Evolutionary conservation across 2,113 vertebrate species (phyloP).

Genomic region (Lagopus leucura): DNA sequence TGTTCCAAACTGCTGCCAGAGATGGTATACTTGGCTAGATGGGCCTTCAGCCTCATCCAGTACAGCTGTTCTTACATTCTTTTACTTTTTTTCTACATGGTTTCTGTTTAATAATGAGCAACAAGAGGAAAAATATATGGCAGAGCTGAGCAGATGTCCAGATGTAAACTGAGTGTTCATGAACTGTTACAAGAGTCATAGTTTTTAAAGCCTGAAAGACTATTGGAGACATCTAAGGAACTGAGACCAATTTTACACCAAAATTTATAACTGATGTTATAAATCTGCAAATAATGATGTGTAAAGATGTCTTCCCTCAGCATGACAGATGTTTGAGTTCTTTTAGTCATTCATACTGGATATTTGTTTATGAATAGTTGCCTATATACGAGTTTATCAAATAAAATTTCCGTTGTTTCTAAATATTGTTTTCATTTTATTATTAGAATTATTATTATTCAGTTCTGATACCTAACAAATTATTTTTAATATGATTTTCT

Average conservation of each 20-base stretch:
- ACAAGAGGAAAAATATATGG: background rate
- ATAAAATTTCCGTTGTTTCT: background rate
- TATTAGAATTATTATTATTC: too few species aligned
- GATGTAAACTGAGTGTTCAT: background rate
- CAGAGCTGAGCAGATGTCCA: background rate
- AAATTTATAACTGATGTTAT: background rate
- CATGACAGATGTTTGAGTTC: background rate
- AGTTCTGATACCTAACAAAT: background rate
- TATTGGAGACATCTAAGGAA: background rate
- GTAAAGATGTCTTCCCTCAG: background rate
- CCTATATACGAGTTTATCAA: background rate
- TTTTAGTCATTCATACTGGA: background rate
- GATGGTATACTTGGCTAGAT: background rate
- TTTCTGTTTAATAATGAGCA: conserved; percentile 17
- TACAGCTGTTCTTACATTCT: conserved; percentile 9
- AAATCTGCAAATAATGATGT: background rate
- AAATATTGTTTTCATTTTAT: background rate
- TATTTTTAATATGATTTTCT: background rate
- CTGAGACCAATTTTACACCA: background rate
- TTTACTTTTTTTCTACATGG: background rate
- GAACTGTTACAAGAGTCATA: background rate
- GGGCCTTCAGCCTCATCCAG: background rate
- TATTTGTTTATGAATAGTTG: background rate
- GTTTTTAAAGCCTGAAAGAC: background rate
- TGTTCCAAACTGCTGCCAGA: background rate